These are phyloP conservation scores for Alloplasta piceator DNA, from an alignment of 2,888 invertebrate genomes.

Conservation along the genomic window DNA sequence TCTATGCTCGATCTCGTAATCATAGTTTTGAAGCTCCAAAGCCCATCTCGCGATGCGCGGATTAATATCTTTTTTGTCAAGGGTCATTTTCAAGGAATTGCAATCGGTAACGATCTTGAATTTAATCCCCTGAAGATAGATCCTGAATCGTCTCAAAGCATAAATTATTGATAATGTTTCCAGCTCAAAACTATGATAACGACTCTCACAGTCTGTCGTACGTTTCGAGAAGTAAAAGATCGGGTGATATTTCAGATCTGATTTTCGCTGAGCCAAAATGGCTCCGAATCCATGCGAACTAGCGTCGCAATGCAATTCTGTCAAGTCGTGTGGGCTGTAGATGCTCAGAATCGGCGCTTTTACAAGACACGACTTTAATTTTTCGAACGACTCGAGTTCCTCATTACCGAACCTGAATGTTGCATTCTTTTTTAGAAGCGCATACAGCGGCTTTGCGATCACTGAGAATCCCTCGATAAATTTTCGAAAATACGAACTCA, in stretches of 20 bases:
- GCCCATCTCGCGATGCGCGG: constrained; percentile 60
- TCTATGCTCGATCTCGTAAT: constrained; percentile 70
- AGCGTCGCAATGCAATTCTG: constrained; percentile 76
- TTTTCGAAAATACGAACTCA: constrained; percentile 30
- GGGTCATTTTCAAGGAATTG: constrained; percentile 69
- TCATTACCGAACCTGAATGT: constrained; percentile 13
- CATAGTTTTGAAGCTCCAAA: constrained; percentile 69
- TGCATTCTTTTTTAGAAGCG: constrained; percentile 1
- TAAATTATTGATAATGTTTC: constrained; percentile 70
- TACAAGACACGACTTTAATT: neutral
- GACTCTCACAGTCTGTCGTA: constrained; percentile 70
- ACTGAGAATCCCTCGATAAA: constrained; percentile 21
- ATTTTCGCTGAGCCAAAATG: constrained; percentile 74
- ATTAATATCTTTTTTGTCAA: constrained; percentile 73
- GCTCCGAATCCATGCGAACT: constrained; percentile 67
- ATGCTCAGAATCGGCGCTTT: constrained; percentile 64
- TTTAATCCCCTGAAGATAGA: constrained; percentile 70
- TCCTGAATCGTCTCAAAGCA: constrained; percentile 68
- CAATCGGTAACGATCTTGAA: constrained; percentile 66
- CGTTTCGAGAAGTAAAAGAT: constrained; percentile 75
- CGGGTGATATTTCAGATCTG: constrained; percentile 71
- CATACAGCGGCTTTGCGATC: constrained; percentile 20
- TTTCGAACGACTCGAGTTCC: constrained; percentile 16
- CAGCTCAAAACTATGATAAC: constrained; percentile 76
- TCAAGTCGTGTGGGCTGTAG: constrained; percentile 73